Evolutionary conservation across 2,113 vertebrate genomes (phyloP), one percentile per base, ranked within the genome.

Genomic region (Uria aalge): DNA sequence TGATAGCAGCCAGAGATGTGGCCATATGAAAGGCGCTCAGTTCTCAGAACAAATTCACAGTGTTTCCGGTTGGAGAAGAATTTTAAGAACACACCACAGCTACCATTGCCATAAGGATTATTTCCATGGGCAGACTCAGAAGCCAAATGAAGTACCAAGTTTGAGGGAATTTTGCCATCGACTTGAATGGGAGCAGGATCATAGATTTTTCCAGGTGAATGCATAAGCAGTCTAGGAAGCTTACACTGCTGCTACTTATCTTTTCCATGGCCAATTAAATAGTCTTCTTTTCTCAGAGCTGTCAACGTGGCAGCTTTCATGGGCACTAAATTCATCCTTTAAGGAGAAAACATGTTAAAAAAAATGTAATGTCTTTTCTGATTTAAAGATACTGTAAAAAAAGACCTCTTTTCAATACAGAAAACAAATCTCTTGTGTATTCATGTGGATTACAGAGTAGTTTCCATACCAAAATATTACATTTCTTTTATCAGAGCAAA

Each of bases 401-500:
- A 93, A 89, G 56, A 64, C 87, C 48, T 66, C 85, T 97, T 95
- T 96, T 96, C 93, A 97, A 85, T 57, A 78, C 41, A 80, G 75
- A 97, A 96, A 96, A 91, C 81, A 97, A 97, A 97, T 86, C 87
- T 92, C 93, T 94, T 75, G 91, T 96, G 96, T 94, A 97, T 97
- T 97, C 92, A 96, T 96, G 87, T 96, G 89, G 91, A 91, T 97
- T 96, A 93, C 55, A 79, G 89, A 84, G 77, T 95, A 94, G 93
- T 97, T 98, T 98, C 95, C 92, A 94, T 96, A 96, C 73, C 71
- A 96, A 94, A 94, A 95, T 97, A 92, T 92, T 97, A 90, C 77
- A 95, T 96, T 98, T 97, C 90, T 96, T 98, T 97, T 97, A 98
- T 98, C 96, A 97, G 93, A 97, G 87, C 56, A 94, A 92, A 97